phyloP scores from a whole-genome alignment of 2,888 invertebrate species.

The Drosophila borealis region DNA sequence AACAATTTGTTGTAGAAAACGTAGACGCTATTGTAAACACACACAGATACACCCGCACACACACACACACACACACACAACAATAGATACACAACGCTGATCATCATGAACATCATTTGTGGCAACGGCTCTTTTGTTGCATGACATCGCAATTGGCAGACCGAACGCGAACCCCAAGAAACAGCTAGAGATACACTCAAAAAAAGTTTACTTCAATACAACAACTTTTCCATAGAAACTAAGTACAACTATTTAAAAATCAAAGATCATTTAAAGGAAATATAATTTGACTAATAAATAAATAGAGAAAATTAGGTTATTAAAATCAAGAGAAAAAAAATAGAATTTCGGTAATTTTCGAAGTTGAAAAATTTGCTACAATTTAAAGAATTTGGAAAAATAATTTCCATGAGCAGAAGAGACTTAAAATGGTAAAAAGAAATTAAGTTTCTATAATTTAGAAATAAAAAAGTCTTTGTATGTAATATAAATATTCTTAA shows the following conservation, averaged over 20 bases:
- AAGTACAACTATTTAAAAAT: not conserved
- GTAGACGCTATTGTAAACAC: conserved; percentile 72
- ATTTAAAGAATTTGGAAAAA: too few relatives aligned
- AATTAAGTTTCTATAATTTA: too few relatives aligned
- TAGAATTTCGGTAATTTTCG: too few relatives aligned
- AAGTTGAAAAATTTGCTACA: too few relatives aligned
- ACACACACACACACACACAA: conserved; percentile 12
- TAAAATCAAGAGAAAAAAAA: too few relatives aligned
- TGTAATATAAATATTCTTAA: too few relatives aligned
- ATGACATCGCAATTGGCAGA: conserved; percentile 78
- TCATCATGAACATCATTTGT: conserved; percentile 45
- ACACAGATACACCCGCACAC: conserved; percentile 32
- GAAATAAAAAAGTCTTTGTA: too few relatives aligned
- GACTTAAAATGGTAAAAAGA: too few relatives aligned
- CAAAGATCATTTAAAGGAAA: not conserved
- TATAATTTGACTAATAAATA: not conserved
- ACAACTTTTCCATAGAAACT: not conserved
- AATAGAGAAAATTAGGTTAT: too few relatives aligned
- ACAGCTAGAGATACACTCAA: conserved; percentile 9
- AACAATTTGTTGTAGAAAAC: conserved; percentile 77
- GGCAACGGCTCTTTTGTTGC: conserved; percentile 75
- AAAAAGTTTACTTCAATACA: conserved; percentile 2
- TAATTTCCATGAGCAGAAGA: too few relatives aligned
- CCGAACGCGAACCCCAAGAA: conserved; percentile 32
- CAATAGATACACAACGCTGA: conserved; percentile 26